Evolutionary conservation across 2,888 invertebrate species (phyloP), one percentile per base, ranked within the genome.

Genomic region (Stomorhina lunata): DNA sequence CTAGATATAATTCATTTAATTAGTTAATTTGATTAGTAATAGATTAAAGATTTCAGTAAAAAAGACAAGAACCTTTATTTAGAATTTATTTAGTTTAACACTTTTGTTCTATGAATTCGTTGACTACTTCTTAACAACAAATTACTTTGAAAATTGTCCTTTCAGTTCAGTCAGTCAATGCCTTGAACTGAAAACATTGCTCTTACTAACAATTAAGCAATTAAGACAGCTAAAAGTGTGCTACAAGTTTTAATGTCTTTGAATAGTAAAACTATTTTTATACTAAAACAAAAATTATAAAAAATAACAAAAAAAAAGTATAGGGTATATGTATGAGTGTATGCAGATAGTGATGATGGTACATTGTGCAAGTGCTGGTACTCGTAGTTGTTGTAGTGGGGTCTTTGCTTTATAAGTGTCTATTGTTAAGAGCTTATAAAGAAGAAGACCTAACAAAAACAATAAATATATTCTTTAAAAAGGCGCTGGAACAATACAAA

Each of bases 151-250:
- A 78, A 78, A 78, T 78, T 63, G 55, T 55, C 45, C 78, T 71
- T 66, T 79, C 61, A 77, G 69, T 77, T 66, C 25, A 73, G 71
- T 17, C 29, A 57, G 43, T 76, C 59, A 79, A 82, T 82, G 82
- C 71, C 82, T 66, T 79, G 82, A 82, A 79, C 79, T 82, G 71
- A 82, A 76, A 79, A 82, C 71, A 79, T 79, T 79, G 79, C 75
- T 82, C 79, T 79, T 66, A 79, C 82, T 71, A 55, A 71, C 82
- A 82, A 82, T 82, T 79, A 82, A 82, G 71, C 82, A 82, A 82
- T 82, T 82, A 82, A 82, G 29, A 29, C 61, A 71, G 66, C 75
- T 71, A 69, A 79, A 82, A 75, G 34, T 78, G 29, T 69, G 65
- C 81, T 65, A 68, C 69, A 75, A 79, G 59, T 43, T 40, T 57